Percentiles rank a stretch among this genome's conserved stretches.
Evolutionary conservation across 2,888 invertebrate genomes (phyloP).

Genomic region (Heliconius hortense): DNA sequence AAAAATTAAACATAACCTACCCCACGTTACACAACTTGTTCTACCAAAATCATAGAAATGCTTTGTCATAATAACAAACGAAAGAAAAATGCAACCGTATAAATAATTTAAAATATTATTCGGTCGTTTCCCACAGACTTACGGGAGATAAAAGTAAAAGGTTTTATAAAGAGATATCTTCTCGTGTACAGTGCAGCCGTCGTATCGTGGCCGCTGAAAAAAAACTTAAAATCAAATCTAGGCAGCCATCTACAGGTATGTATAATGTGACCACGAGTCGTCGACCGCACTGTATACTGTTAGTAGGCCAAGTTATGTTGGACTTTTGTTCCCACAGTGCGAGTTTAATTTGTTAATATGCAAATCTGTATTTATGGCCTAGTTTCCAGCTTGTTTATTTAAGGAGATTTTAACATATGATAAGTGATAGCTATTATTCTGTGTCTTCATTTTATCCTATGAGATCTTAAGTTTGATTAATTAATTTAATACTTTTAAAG

Average conservation of each 20-base stretch:
- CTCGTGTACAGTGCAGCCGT: constrained; percentile 11
- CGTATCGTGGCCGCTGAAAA: not conserved
- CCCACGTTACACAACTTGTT: not conserved
- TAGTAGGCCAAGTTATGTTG: constrained; percentile 26
- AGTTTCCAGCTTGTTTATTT: constrained; percentile 23
- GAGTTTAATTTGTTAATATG: constrained; percentile 27
- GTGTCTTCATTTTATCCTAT: not conserved
- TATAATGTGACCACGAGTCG: not conserved
- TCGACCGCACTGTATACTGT: not conserved
- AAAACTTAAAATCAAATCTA: not conserved
- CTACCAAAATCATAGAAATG: not conserved
- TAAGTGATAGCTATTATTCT: constrained; percentile 17
- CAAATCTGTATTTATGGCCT: constrained; percentile 32
- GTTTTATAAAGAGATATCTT: constrained; percentile 29
- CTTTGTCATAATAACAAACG: not conserved
- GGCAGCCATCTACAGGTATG: not conserved
- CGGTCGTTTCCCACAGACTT: constrained; percentile 28
- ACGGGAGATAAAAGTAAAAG: constrained; percentile 40
- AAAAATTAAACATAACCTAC: constrained; percentile 8
- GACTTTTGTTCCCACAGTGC: constrained; percentile 30
- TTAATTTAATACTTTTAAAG: not conserved
- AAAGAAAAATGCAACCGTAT: constrained; percentile 14
- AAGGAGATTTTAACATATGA: constrained; percentile 12
- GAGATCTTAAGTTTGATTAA: not conserved
- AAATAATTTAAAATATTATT: constrained; percentile 22